A percentile compares a stretch with the other conserved stretches of the same genome.
phyloP scores from a whole-genome alignment of 2,113 vertebrate species.

The Polypterus senegalus region DNA sequence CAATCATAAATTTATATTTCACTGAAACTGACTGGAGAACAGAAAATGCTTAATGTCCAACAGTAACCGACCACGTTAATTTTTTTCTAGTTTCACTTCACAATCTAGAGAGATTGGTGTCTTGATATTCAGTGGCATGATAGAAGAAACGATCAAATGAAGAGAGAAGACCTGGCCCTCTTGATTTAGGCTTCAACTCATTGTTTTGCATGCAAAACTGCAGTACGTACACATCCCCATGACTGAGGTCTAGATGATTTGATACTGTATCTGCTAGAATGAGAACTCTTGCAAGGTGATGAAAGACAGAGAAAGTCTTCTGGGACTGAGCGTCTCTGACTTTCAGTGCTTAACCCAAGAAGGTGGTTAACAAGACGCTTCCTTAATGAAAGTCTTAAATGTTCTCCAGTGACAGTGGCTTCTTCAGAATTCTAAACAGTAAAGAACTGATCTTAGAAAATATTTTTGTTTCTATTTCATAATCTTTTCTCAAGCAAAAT shows the following conservation, averaged over 20 bases:
- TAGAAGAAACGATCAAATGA: no score
- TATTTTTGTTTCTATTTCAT: no score
- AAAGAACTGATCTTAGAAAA: conserved; percentile 29
- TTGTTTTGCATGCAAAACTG: neutral
- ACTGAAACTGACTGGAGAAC: neutral
- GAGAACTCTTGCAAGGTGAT: conserved; percentile 41
- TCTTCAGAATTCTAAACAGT: conserved; percentile 55
- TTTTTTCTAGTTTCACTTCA: no score
- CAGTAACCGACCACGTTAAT: no score
- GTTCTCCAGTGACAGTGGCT: conserved; percentile 52
- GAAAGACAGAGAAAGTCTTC: conserved; percentile 65
- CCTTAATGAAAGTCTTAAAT: conserved; percentile 75
- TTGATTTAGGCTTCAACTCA: no score
- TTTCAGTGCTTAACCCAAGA: conserved; percentile 71
- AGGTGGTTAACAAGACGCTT: conserved; percentile 90
- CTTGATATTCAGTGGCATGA: no score
- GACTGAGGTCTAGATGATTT: conserved; percentile 79
- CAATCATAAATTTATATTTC: neutral
- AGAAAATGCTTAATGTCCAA: no score
- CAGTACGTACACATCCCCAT: conserved; percentile 90
- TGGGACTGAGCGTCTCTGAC: conserved; percentile 68
- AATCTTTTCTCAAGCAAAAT: no score
- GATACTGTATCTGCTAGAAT: conserved; percentile 47
- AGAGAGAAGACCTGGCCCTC: no score
- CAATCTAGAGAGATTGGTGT: no score